Conservation (phyloP, 2,797 vertebrate species). For the Taenioides sp. region DNA sequence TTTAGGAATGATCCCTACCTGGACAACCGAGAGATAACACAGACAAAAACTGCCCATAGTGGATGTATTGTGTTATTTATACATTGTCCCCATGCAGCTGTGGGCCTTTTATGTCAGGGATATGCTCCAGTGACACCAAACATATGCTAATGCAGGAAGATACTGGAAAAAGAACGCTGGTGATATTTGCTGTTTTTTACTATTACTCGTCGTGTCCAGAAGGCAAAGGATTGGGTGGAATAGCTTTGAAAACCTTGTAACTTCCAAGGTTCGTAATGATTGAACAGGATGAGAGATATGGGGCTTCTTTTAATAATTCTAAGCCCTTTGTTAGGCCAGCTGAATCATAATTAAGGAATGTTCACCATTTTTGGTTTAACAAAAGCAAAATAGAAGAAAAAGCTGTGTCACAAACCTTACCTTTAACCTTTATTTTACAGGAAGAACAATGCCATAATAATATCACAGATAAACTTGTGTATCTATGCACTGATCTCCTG, state of each 20-base stretch:
- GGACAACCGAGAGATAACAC: too few species aligned
- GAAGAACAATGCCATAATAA: too few species aligned
- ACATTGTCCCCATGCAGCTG: neutral
- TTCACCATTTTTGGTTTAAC: neutral
- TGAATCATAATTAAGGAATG: neutral
- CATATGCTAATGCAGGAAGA: neutral
- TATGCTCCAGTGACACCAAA: neutral
- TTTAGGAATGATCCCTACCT: too few species aligned
- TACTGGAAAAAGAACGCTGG: neutral
- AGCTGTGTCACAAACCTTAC: neutral
- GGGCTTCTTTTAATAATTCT: neutral
- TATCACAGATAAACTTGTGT: too few species aligned
- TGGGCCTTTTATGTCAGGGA: neutral
- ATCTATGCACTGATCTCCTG: neutral
- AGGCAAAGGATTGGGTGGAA: neutral
- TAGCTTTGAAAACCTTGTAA: neutral
- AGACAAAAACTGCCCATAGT: too few species aligned
- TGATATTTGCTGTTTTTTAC: too few species aligned
- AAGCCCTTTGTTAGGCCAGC: neutral
- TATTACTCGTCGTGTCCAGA: neutral
- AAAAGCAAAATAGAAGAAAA: neutral
- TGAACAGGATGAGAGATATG: neutral
- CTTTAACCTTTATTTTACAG: neutral
- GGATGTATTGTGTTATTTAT: too few species aligned
- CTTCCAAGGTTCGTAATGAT: neutral